Percentiles rank a stretch among this genome's conserved stretches.
Conservation (phyloP, 2,113 vertebrate genomes). For the Myodes glareolus region DNA sequence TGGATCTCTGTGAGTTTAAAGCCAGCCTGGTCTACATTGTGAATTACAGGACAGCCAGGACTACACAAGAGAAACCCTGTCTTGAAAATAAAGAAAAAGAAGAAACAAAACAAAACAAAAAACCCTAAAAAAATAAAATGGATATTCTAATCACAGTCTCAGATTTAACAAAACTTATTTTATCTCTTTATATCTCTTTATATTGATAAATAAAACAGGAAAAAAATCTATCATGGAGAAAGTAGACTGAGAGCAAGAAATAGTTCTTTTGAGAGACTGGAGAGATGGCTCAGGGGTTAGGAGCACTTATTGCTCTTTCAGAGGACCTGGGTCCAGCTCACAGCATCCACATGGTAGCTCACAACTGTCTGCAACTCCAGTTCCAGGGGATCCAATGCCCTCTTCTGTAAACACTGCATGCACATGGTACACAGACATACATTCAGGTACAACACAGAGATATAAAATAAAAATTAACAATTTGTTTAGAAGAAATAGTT, state of each 20-base stretch:
- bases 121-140: background rate
- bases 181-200: background rate
- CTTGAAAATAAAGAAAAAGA: background rate
- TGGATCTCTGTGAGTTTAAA: background rate
- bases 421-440: background rate
- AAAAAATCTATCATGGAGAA: background rate
- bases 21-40: background rate
- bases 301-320: background rate
- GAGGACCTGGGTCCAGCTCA: background rate
- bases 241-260: background rate
- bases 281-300: background rate
- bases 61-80: background rate
- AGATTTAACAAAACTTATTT: background rate
- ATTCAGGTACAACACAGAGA: background rate
- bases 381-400: background rate
- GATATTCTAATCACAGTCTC: background rate
- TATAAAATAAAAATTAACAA: background rate
- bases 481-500: background rate
- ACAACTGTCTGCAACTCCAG: background rate
- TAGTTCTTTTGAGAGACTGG: background rate
- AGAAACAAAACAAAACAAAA: too few species aligned
- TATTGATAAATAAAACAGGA: background rate
- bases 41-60: background rate
- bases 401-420: background rate
- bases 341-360: background rate